Evolutionary conservation across 2,888 invertebrate species (phyloP), one percentile per base, ranked within the genome.

Genomic region (Axea sp.): DNA sequence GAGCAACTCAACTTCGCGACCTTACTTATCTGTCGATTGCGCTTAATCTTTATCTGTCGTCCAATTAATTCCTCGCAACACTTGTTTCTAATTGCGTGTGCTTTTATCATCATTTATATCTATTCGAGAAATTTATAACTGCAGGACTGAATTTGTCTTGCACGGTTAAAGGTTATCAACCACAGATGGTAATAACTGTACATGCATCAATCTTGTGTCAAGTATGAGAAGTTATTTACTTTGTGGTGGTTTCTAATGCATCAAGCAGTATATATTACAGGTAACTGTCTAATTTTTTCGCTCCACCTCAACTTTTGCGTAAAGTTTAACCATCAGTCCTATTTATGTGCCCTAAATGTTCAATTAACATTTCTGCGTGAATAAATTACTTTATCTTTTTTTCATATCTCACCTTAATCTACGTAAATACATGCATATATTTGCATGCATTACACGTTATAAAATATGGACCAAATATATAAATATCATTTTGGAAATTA

Each of bases 1-100:
- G 24, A 12, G 6, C 1, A 1, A 30, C 12, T 31, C 35, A 51
- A 24, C 35, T 24, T 35, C 8, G 12, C 14, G 51, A 51, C 35
- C 14, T 15, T n/a, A 9, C 17, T 28, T 53, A 39, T 39, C 11
- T 11, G 11, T 28, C 12, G 11, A 22, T 5, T 19, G n/a, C 6
- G 31, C 28, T 39, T 55, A 55, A 41, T 3, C 7, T 3, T 57
- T 57, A 57, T 43, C 43, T 14, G 0, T 33, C 15, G 14, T 43
- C 57, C 33, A 57, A 43, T 57, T 57, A 57, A 57, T 57, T 57
- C 43, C 3, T 30, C 26, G 33, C 33, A 9, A 33, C 22, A 28
- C 11, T 33, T 57, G 43, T 19, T 24, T 43, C 43, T 33, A 43
- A 33, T 57, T 41, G 3, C 24, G 11, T 8, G 6, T 19, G 5